phyloP scores from a whole-genome alignment of 1,140 invertebrate species.

The Drosophila carrolli region DNA sequence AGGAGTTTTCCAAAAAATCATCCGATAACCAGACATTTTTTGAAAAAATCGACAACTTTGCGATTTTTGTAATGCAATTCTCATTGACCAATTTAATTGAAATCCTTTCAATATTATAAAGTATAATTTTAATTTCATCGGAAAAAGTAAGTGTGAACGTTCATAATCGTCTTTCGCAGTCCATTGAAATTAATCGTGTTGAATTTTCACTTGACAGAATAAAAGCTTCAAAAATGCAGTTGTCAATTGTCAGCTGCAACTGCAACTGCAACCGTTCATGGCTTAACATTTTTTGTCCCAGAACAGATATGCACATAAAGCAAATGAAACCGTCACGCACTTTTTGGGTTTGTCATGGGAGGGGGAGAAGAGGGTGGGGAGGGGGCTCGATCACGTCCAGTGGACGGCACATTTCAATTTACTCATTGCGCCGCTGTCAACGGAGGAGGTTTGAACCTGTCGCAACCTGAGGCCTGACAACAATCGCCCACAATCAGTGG shows the following conservation, averaged over 20 bases:
- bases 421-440: slow-evolving; percentile 22
- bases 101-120: too few species aligned
- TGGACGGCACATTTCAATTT: slow-evolving; percentile 59
- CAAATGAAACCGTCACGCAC: slow-evolving; percentile 18
- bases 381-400: slow-evolving; percentile 35
- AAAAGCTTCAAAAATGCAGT: slow-evolving; percentile 23
- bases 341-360: neutral
- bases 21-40: too few species aligned
- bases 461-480: slow-evolving; percentile 40
- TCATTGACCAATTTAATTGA: too few species aligned
- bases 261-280: slow-evolving; percentile 17
- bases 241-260: slow-evolving; percentile 9
- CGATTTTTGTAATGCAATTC: too few species aligned
- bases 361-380: too few species aligned
- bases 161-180: neutral
- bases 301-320: slow-evolving; percentile 25
- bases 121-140: too few species aligned
- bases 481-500: slow-evolving; percentile 70
- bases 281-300: slow-evolving; percentile 30
- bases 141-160: neutral
- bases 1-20: too few species aligned
- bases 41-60: too few species aligned
- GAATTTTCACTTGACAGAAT: slow-evolving; percentile 16
- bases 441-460: slow-evolving; percentile 37
- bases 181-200: neutral